These are phyloP conservation scores for Thysanoteuthis rhombus DNA, from an alignment of 2,888 invertebrate genomes.

Conservation along the genomic window DNA sequence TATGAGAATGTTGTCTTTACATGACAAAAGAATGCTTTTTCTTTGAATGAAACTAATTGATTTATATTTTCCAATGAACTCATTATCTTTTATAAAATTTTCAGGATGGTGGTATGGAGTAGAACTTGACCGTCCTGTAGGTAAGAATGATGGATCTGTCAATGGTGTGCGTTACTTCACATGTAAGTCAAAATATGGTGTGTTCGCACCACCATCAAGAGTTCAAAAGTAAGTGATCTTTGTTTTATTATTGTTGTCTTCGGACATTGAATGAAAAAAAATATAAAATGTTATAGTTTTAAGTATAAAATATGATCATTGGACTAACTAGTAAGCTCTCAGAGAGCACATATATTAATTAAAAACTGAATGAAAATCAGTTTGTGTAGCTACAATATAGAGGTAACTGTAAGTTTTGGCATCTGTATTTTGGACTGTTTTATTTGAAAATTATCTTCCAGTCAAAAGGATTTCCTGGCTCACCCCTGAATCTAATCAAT, in stretches of 20 bases:
- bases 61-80: neutral
- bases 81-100: neutral
- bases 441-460: too few relatives aligned
- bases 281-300: neutral
- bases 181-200: conserved; percentile 65
- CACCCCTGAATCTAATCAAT: too few relatives aligned
- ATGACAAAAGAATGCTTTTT: too few relatives aligned
- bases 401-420: too few relatives aligned
- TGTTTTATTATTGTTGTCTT: neutral
- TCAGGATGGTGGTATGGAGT: conserved; percentile 69
- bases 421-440: too few relatives aligned
- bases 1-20: too few relatives aligned
- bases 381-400: too few relatives aligned
- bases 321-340: neutral
- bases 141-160: conserved; percentile 67
- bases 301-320: neutral
- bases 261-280: neutral
- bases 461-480: too few relatives aligned
- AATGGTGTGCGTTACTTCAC: conserved; percentile 64
- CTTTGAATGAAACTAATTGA: too few relatives aligned
- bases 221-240: conserved; percentile 64
- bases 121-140: conserved; percentile 65
- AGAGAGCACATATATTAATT: too few relatives aligned
- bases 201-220: conserved; percentile 66
- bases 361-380: too few relatives aligned